These are phyloP conservation scores for Zaprionus inermis DNA, from an alignment of 1,140 invertebrate species.

Conservation along the genomic window DNA sequence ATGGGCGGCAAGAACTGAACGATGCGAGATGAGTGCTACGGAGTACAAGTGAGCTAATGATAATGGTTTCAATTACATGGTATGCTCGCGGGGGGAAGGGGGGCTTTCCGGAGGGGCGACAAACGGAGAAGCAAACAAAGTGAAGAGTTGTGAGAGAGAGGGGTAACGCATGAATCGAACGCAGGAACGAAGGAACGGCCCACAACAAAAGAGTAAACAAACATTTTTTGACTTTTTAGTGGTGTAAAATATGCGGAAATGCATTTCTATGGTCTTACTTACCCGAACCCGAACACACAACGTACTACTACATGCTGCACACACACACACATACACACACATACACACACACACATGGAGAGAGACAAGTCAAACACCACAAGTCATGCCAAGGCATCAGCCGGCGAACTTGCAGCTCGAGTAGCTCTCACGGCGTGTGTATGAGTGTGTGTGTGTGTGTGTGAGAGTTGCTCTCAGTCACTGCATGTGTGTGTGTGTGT, in stretches of 20 bases:
- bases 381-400: constrained; percentile 72
- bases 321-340: constrained; percentile 53
- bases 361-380: constrained; percentile 67
- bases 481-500: constrained; percentile 44
- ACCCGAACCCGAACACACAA: constrained; percentile 46
- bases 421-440: constrained; percentile 22
- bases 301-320: constrained; percentile 29
- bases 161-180: constrained; percentile 11
- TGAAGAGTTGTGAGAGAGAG: background rate
- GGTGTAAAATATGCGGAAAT: constrained; percentile 83
- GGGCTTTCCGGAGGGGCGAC: background rate
- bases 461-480: background rate
- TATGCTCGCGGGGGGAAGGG: background rate
- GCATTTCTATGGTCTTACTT: constrained; percentile 82
- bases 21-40: constrained; percentile 38
- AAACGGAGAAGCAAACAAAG: constrained; percentile 14
- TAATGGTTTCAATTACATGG: constrained; percentile 78
- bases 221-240: constrained; percentile 81
- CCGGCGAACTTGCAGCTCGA: constrained; percentile 78
- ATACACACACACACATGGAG: constrained; percentile 6
- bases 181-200: constrained; percentile 37
- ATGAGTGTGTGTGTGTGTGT: constrained; percentile 5
- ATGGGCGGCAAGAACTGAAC: constrained; percentile 71
- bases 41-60: constrained; percentile 68
- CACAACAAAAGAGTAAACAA: constrained; percentile 79